These are phyloP conservation scores for Colletes gigas DNA, from an alignment of 1,140 invertebrate genomes.

Conservation along the genomic window DNA sequence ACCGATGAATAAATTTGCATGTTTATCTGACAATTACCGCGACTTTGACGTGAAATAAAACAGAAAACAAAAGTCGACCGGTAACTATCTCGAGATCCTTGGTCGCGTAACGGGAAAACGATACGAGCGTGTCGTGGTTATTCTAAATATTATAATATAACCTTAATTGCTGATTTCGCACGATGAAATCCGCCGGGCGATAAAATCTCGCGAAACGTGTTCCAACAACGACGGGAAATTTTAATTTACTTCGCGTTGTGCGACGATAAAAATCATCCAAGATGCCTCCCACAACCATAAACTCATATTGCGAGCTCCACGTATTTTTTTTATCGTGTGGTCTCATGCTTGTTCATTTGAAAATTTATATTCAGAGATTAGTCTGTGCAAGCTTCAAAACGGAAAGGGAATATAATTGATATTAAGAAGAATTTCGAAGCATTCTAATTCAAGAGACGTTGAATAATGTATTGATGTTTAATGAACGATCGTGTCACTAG, in stretches of 20 bases:
- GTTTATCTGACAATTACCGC: slow-evolving; percentile 55
- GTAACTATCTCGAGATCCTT: slow-evolving; percentile 1
- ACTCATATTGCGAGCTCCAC: too few relatives aligned
- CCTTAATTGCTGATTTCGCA: neutral
- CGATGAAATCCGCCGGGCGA: neutral
- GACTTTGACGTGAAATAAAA: slow-evolving; percentile 46
- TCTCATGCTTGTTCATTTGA: too few relatives aligned
- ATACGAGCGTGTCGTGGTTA: neutral
- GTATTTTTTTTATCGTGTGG: too few relatives aligned
- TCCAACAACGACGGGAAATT: neutral
- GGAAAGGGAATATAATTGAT: too few relatives aligned
- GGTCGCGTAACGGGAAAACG: neutral
- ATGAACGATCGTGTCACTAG: too few relatives aligned
- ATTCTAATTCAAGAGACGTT: too few relatives aligned
- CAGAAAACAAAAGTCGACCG: slow-evolving; percentile 18
- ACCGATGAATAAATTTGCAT: slow-evolving; percentile 57
- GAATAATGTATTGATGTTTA: too few relatives aligned
- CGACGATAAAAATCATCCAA: too few relatives aligned
- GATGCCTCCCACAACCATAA: too few relatives aligned
- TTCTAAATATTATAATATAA: slow-evolving; percentile 12
- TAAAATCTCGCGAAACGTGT: neutral
- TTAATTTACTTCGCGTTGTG: neutral
- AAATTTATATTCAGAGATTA: too few relatives aligned
- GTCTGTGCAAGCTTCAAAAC: too few relatives aligned
- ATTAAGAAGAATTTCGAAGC: too few relatives aligned